phyloP scores from a whole-genome alignment of 2,888 invertebrate genomes.

The Sphecodes monilicornis region DNA sequence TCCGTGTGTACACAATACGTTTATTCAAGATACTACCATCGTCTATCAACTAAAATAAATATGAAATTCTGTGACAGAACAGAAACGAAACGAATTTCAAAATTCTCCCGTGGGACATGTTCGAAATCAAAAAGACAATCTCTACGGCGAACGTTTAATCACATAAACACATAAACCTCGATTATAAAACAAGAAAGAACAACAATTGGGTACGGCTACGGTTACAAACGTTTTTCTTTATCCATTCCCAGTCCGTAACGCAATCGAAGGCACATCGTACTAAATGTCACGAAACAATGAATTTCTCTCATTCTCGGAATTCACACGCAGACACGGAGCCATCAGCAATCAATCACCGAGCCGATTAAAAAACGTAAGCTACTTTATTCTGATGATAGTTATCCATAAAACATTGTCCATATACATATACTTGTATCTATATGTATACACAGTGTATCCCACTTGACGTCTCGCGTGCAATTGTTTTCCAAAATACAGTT shows the following conservation, averaged over 20 bases:
- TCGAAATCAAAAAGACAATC: not conserved
- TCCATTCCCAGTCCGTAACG: not conserved
- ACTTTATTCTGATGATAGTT: constrained; percentile 79
- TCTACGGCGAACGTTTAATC: constrained; percentile 3
- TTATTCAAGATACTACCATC: constrained; percentile 6
- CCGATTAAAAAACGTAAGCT: constrained; percentile 77
- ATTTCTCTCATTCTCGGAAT: not conserved
- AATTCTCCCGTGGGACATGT: not conserved
- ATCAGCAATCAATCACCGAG: constrained; percentile 18
- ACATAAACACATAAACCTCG: not conserved
- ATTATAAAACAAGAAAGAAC: not conserved
- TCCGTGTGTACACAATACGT: constrained; percentile 2
- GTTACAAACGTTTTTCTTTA: not conserved
- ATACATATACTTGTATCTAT: constrained; percentile 55
- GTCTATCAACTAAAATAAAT: not conserved
- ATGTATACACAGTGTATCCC: constrained; percentile 5
- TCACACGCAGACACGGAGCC: not conserved
- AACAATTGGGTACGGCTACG: not conserved
- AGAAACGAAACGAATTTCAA: not conserved
- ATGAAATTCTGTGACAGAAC: not conserved
- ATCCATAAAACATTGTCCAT: constrained; percentile 79
- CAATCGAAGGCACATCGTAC: constrained; percentile 18
- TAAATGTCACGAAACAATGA: constrained; percentile 7
- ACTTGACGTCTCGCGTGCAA: not conserved
- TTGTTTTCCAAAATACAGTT: not conserved